Conservation (phyloP, 2,888 invertebrate genomes). For the Ceraclea dissimilis region DNA sequence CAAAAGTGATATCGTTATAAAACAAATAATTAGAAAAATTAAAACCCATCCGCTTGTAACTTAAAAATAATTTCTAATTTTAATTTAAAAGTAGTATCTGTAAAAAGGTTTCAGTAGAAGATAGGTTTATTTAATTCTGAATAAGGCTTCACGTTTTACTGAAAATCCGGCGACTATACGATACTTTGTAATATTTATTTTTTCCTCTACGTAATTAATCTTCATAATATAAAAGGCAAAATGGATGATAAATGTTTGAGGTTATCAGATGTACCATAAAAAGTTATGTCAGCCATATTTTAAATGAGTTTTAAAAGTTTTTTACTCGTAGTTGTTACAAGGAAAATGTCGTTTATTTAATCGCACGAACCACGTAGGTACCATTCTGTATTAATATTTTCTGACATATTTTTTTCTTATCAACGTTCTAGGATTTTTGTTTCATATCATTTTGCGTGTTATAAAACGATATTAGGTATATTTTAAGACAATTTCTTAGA, state of each 20-base stretch:
- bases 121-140: slow-evolving; percentile 12
- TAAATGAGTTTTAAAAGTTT: not conserved
- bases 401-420: too few species aligned
- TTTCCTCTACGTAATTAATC: slow-evolving; percentile 3
- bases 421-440: too few species aligned
- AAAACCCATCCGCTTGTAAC: too few species aligned
- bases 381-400: not conserved
- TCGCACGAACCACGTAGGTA: not conserved
- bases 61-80: too few species aligned
- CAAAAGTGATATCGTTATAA: too few species aligned
- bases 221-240: slow-evolving; percentile 4
- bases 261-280: slow-evolving; percentile 1
- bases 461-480: too few species aligned
- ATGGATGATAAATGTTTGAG: slow-evolving; percentile 4
- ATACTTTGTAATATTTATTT: not conserved
- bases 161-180: not conserved
- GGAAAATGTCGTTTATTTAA: slow-evolving; percentile 1
- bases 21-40: too few species aligned
- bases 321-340: not conserved
- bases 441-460: too few species aligned
- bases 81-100: too few species aligned
- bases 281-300: slow-evolving; percentile 2
- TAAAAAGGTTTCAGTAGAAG: too few species aligned
- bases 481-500: too few species aligned
- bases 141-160: not conserved